Evolutionary conservation across 2,797 vertebrate genomes (phyloP), one percentile per base, ranked within the genome.

Genomic region (Chelidonichthys spinosus): DNA sequence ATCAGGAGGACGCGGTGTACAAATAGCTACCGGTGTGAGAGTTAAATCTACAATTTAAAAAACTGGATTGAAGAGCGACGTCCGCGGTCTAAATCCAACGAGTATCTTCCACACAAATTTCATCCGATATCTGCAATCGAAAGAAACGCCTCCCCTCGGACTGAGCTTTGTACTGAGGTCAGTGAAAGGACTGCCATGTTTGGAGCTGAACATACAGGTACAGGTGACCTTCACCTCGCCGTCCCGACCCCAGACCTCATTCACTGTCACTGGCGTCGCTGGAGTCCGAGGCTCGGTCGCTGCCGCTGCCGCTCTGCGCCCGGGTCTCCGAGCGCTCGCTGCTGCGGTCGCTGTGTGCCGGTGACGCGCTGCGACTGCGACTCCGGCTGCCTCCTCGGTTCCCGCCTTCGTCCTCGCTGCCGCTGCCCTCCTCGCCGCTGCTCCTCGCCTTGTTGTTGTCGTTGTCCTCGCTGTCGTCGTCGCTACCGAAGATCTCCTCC

Each of bases 401-500:
- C 56, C 85, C 91, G 3, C 88, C 13, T 71, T 95, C 85, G 32
- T 95, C 90, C 32, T 93, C 89, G 4, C 92, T 69, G 0, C 90
- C 92, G 1, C 92, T 93, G 73, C 93, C 95, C 66, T 92, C 89
- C 2, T 92, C 95, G 4, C 89, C 94, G 17, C 93, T 94, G 92
- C 94, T 94, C 74, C 87, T 56, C 56, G 79, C 88, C 86, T 94
- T 94, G 61, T 94, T 94, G 63, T 87, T 84, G 63, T 94, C 93
- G 13, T 92, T 87, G 72, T 94, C 92, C 0, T 96, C 96, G 3
- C 95, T 96, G 89, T 97, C 97, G 0, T 97, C 94, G 11, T 96
- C 96, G 2, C 97, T 92, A 64, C 97, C 92, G 13, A 97, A 97
- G 90, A 98, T 98, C 85, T 97, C 97, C n/a, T 96, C 97, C 82